Base-by-base conservation (phyloP, 2,797 vertebrate species). In the Micromesistius poutassou region DNA sequence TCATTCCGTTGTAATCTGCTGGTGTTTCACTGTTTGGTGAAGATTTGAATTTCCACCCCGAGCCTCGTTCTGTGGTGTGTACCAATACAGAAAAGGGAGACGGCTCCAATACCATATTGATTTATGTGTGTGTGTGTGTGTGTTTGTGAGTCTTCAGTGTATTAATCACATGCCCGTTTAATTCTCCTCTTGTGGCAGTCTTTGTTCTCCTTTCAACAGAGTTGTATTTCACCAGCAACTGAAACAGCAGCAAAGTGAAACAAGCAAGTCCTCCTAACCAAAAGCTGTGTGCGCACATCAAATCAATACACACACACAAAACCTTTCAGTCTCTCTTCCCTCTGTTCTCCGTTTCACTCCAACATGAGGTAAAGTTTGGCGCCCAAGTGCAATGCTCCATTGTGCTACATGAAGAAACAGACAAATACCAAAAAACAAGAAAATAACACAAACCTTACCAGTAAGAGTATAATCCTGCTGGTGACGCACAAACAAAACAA, bases 351-450 rank as follows among this genome's bases (percentile, higher is more conserved):
- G 83, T 92, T 86, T 85, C 85, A 79, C 91, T 88, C 88, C 94
- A 95, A 96, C 95, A 96, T 96, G 96, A 98, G 96, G 96, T 97
- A 97, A 97, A 95, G 94, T 96, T 94, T 94, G 96, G 95, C 92
- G 94, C 94, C 92, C 94, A 94, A 97, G 96, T 96, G 95, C 97
- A 96, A 96, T 94, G 95, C 94, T 96, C 90, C 91, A 94, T 96
- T 97, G 95, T 96, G 96, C 97, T 95, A 96, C 95, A 95, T 93
- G 93, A 95, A 95, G 90, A 94, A 94, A 94, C 92, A 87, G 81
- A 91, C 82, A 83, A 81, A 73, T 74, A 82, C 36, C 78, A 77
- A 73, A 75, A 35, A 40, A 66, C 55, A 80, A 79, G 75, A 40
- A 74, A 35, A 78, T 80, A 76, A 72, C 68, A 14, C 74, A 70